Evolutionary conservation across 2,113 vertebrate genomes (phyloP).

Genomic region (Arothron firmamentum): DNA sequence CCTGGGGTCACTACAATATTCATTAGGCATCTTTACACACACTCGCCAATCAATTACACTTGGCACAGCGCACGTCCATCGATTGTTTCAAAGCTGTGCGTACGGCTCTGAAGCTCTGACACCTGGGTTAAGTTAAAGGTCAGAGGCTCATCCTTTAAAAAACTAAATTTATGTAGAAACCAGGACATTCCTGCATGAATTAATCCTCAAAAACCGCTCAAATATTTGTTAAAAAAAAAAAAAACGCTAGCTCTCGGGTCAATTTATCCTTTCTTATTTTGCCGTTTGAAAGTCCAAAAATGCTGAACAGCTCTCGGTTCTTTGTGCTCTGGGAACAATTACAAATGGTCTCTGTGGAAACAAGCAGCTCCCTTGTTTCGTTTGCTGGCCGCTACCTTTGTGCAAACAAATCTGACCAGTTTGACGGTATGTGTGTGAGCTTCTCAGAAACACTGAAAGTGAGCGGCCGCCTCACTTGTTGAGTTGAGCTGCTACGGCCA

Average conservation of each 20-base stretch:
- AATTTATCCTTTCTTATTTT: constrained; percentile 4
- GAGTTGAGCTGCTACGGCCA: not conserved
- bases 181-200: constrained; percentile 6
- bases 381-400: constrained; percentile 32
- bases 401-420: constrained; percentile 53
- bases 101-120: constrained; percentile 31
- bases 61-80: constrained; percentile 47
- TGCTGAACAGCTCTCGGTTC: constrained; percentile 16
- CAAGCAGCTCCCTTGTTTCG: constrained; percentile 25
- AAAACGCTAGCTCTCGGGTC: not conserved
- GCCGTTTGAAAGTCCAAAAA: constrained; percentile 3
- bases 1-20: constrained; percentile 50
- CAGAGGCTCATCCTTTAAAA: constrained; percentile 27
- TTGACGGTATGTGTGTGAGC: constrained; percentile 15
- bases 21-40: constrained; percentile 55
- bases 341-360: constrained; percentile 41
- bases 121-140: constrained; percentile 38
- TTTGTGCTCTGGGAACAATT: constrained; percentile 26
- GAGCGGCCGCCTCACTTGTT: constrained; percentile 36
- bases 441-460: constrained; percentile 18
- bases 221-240: not conserved
- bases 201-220: not conserved
- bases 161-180: constrained; percentile 25
- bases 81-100: constrained; percentile 44
- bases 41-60: constrained; percentile 63